Evolutionary conservation across 2,888 invertebrate genomes (phyloP).

Genomic region (Podabrus alpinus): DNA sequence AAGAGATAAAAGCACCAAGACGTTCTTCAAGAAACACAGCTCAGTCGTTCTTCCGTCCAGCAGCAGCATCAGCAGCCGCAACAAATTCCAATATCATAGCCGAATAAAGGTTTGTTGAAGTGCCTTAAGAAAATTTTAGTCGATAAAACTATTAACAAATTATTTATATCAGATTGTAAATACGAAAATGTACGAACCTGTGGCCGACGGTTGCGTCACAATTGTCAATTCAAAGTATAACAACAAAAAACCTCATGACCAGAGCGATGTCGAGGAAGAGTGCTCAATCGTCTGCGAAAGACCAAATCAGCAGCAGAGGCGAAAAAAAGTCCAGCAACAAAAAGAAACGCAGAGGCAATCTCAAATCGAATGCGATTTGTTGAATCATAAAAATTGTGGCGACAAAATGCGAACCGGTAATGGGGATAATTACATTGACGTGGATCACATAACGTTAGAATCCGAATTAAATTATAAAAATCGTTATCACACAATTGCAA

Average conservation of each 20-base stretch:
- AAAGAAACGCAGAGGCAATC: slow-evolving; percentile 19
- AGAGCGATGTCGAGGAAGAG: slow-evolving; percentile 41
- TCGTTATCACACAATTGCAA: slow-evolving; percentile 48
- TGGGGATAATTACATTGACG: slow-evolving; percentile 46
- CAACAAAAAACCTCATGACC: slow-evolving; percentile 28
- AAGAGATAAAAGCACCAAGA: slow-evolving; percentile 8
- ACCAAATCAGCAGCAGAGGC: slow-evolving; percentile 32
- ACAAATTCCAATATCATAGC: slow-evolving; percentile 30
- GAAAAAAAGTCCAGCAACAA: slow-evolving; percentile 44
- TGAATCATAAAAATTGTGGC: slow-evolving; percentile 23
- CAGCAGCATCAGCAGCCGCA: neutral
- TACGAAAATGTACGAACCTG: slow-evolving; percentile 53
- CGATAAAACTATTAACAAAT: slow-evolving; percentile 22
- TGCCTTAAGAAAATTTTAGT: neutral
- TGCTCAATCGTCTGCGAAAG: slow-evolving; percentile 22
- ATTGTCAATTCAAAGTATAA: slow-evolving; percentile 39
- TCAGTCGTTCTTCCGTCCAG: neutral
- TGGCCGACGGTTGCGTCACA: slow-evolving; percentile 47
- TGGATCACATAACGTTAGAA: slow-evolving; percentile 50
- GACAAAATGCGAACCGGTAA: slow-evolving; percentile 45
- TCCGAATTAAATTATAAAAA: slow-evolving; percentile 44
- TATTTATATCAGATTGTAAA: slow-evolving; percentile 40
- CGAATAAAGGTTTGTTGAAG: slow-evolving; percentile 29
- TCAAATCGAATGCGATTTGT: slow-evolving; percentile 13
- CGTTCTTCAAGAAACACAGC: neutral